Evolutionary conservation across 2,888 invertebrate genomes (phyloP).

Genomic region (Notocelia uddmanniana): DNA sequence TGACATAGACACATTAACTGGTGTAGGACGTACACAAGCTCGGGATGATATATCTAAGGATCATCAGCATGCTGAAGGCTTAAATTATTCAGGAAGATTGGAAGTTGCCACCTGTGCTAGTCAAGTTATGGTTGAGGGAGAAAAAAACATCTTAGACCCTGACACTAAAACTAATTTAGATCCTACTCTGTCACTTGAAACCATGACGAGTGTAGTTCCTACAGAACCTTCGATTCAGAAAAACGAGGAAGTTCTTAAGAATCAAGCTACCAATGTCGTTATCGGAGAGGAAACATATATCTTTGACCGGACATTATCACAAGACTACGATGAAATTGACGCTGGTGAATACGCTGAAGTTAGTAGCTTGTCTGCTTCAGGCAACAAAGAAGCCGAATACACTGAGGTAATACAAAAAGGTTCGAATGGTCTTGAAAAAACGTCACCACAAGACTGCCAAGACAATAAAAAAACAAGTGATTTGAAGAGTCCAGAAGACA

Average conservation of each 20-base stretch:
- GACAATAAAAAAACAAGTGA: neutral
- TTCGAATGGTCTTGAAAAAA: neutral
- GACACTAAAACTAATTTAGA: neutral
- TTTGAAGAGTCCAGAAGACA: neutral
- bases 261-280: conserved; percentile 19
- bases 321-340: conserved; percentile 37
- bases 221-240: neutral
- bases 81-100: neutral
- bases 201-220: neutral
- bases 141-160: neutral
- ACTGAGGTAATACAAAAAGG: neutral
- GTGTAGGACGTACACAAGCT: neutral
- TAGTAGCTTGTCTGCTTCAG: neutral
- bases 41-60: neutral
- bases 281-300: conserved; percentile 37
- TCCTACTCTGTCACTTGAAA: neutral
- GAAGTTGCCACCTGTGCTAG: neutral
- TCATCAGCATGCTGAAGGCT: neutral
- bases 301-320: conserved; percentile 43
- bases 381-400: neutral
- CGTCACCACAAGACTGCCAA: neutral
- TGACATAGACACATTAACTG: neutral
- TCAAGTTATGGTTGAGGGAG: neutral
- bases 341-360: neutral
- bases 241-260: neutral